Evolutionary conservation across 2,888 invertebrate species (phyloP).

Genomic region (Helleia helle): DNA sequence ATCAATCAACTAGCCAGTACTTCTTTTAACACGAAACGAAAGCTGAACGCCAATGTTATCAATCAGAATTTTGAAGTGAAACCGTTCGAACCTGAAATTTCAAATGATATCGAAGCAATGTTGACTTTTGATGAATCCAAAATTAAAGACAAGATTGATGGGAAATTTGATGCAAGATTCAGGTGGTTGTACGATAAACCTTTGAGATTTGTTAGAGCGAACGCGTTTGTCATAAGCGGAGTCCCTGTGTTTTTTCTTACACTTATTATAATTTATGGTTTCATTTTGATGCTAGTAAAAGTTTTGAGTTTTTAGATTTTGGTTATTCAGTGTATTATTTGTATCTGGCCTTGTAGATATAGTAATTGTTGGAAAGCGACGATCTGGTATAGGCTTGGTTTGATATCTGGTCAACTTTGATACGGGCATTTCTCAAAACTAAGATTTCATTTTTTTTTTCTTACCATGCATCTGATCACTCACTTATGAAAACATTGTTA

Average conservation of each 20-base stretch:
- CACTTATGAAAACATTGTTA: too few relatives aligned
- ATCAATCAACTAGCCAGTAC: slow-evolving; percentile 15
- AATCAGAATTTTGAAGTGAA: slow-evolving; percentile 32
- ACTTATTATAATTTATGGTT: slow-evolving; percentile 38
- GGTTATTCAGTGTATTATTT: too few relatives aligned
- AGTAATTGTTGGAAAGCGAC: too few relatives aligned
- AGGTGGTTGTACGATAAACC: too few relatives aligned
- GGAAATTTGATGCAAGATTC: too few relatives aligned
- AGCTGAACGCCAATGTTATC: slow-evolving; percentile 7
- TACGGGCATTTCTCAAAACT: too few relatives aligned
- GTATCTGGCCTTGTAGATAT: too few relatives aligned
- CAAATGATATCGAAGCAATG: not conserved
- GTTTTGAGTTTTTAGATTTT: slow-evolving; percentile 22
- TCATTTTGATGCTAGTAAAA: slow-evolving; percentile 35
- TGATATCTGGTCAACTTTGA: too few relatives aligned
- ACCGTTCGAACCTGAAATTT: slow-evolving; percentile 1
- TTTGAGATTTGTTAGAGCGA: slow-evolving; percentile 37
- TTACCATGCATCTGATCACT: too few relatives aligned
- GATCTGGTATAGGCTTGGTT: too few relatives aligned
- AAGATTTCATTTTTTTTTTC: too few relatives aligned
- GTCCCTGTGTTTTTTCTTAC: slow-evolving; percentile 46
- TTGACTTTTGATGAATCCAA: not conserved
- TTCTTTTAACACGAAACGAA: slow-evolving; percentile 11
- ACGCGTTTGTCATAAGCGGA: slow-evolving; percentile 40
- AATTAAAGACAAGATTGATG: slow-evolving; percentile 12